Evolutionary conservation across 1,140 invertebrate species (phyloP), one percentile per base, ranked within the genome.

Genomic region (Dinoponera quadriceps): DNA sequence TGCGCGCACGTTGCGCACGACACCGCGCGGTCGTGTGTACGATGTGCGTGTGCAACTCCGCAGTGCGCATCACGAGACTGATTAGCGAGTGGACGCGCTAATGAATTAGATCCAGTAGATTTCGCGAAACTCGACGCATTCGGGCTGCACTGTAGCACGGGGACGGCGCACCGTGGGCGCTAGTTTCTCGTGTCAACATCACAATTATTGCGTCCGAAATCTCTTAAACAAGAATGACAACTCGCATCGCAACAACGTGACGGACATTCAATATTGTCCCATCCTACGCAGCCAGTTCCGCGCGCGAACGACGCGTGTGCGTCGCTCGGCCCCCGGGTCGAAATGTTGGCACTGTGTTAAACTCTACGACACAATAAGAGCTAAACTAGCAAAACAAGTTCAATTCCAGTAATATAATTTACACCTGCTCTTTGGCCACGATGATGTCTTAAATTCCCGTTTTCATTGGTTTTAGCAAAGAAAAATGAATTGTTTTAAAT

Each of bases 31-130:
- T 78, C 27, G 2, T n/a, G n/a, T 48, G 22, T 44, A 44, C 16
- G 16, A 69, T 74, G 9, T 62, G 38, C 22, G 33, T 55, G 22
- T 65, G 16, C 27, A 78, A 11, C 3, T n/a, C 16, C 25, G 33
- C n/a, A 71, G 38, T 16, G 18, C 33, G 14, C 33, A 71, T 0
- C 65, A 71, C 65, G 65, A 18, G 51, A 69, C 22, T 80, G 18
- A 71, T 80, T 80, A 80, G 65, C 54, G 25, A 57, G 11, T 71
- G n/a, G 22, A 71, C 22, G 33, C 69, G 65, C 33, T 80, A 71
- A 80, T 29, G 27, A 57, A 78, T 71, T 80, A 57, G 51, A 33
- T 25, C 22, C 25, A 69, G 20, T 49, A 9, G n/a, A 80, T 78
- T 78, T 54, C 20, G 48, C 18, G 62, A 3, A 77, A 55, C 20